Evolutionary conservation across 1,140 invertebrate species (phyloP).

Genomic region (Drosophila repletoides): DNA sequence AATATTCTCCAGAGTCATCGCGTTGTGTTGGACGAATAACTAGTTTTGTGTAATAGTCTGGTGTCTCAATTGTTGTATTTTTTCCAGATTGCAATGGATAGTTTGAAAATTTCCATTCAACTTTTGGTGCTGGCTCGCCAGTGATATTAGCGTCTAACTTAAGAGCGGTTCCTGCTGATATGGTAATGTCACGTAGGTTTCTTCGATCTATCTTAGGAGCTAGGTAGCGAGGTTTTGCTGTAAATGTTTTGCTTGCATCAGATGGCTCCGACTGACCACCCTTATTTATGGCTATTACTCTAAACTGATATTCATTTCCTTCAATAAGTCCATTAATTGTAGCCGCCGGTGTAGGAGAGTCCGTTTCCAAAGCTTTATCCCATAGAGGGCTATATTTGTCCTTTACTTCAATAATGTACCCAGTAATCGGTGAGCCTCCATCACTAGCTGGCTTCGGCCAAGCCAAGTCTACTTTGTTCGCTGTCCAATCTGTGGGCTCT

Average conservation of each 20-base stretch:
- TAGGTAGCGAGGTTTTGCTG: slow-evolving; percentile 95
- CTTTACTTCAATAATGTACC: slow-evolving; percentile 98
- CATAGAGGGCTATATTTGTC: slow-evolving; percentile 97
- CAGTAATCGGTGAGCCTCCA: slow-evolving; percentile 95
- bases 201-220: slow-evolving; percentile 97
- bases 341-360: slow-evolving; percentile 87
- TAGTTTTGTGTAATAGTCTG: slow-evolving; percentile 94
- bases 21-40: slow-evolving; percentile 91
- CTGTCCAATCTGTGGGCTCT: slow-evolving; percentile 95
- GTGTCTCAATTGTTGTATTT: slow-evolving; percentile 89
- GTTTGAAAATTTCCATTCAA: slow-evolving; percentile 92
- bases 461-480: slow-evolving; percentile 93
- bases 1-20: slow-evolving; percentile 94
- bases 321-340: slow-evolving; percentile 94
- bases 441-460: slow-evolving; percentile 92
- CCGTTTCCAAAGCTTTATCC: slow-evolving; percentile 94
- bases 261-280: slow-evolving; percentile 95
- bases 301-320: slow-evolving; percentile 99
- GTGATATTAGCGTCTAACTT: slow-evolving; percentile 95
- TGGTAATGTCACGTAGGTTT: slow-evolving; percentile 92
- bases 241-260: slow-evolving; percentile 93
- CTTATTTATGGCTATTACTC: slow-evolving; percentile 97
- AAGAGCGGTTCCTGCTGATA: slow-evolving; percentile 95
- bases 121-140: slow-evolving; percentile 95
- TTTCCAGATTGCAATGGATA: slow-evolving; percentile 83